Percentiles rank a stretch among this genome's conserved stretches.
Evolutionary conservation across 2,888 invertebrate species (phyloP).

Genomic region (Erebia ligea): DNA sequence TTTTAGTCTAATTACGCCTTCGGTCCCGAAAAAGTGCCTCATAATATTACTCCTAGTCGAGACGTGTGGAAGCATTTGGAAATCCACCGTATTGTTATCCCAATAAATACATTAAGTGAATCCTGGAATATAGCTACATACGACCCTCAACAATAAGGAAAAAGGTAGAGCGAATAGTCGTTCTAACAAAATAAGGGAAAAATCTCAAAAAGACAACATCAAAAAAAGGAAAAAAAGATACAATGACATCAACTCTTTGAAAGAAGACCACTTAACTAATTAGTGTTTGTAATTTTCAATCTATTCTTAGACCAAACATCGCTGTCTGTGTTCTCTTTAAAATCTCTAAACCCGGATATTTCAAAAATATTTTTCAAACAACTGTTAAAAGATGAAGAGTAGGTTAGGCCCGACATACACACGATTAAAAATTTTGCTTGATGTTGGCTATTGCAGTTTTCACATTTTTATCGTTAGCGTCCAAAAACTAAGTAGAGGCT

Average conservation of each 20-base stretch:
- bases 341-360: conserved; percentile 1
- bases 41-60: no score
- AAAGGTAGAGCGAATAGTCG: no score
- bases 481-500: neutral
- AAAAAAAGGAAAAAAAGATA: neutral
- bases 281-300: conserved; percentile 13
- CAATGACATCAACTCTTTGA: neutral
- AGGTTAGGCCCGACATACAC: neutral
- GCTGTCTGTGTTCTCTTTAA: neutral
- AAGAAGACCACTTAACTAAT: conserved; percentile 5
- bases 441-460: no score
- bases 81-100: no score
- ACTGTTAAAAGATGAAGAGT: conserved; percentile 3
- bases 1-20: no score
- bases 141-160: no score
- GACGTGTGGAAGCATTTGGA: no score
- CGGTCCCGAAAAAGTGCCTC: no score
- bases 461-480: neutral
- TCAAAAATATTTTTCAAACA: conserved; percentile 9
- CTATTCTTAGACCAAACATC: conserved; percentile 13
- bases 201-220: neutral
- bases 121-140: no score
- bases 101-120: no score
- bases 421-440: neutral
- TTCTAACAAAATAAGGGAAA: no score